A percentile compares a stretch with the other conserved stretches of the same genome.
phyloP scores from a whole-genome alignment of 1,140 invertebrate species.

The Tribolium madens region DNA sequence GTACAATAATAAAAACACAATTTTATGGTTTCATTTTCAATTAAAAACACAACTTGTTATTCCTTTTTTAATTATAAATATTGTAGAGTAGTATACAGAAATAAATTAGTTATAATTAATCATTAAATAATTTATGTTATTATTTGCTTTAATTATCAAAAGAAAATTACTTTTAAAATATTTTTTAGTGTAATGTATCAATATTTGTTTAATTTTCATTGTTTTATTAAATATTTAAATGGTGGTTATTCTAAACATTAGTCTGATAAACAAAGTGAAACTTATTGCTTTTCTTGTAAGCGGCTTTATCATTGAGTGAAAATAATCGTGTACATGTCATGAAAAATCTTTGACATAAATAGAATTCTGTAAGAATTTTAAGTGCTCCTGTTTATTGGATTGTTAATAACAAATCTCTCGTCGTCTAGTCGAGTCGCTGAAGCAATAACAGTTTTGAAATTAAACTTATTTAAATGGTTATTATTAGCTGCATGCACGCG shows the following conservation, averaged over 20 bases:
- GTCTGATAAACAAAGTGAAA: too few species aligned
- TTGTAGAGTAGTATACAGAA: too few species aligned
- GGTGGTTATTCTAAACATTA: too few species aligned
- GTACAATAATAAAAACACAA: background rate
- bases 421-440: background rate
- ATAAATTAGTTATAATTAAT: too few species aligned
- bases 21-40: background rate
- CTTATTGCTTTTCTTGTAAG: too few species aligned
- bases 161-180: too few species aligned
- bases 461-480: background rate
- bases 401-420: background rate
- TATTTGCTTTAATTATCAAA: too few species aligned
- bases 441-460: background rate
- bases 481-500: background rate
- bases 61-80: background rate
- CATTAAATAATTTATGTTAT: too few species aligned
- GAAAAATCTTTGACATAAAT: background rate
- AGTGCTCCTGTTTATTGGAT: background rate
- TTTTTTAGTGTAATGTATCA: too few species aligned
- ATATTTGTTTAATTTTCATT: too few species aligned
- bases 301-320: too few species aligned
- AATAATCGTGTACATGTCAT: background rate
- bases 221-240: too few species aligned
- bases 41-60: background rate
- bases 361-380: background rate